Evolutionary conservation across 1,140 invertebrate genomes (phyloP), one percentile per base, ranked within the genome.

Genomic region (Ceratina japonica): DNA sequence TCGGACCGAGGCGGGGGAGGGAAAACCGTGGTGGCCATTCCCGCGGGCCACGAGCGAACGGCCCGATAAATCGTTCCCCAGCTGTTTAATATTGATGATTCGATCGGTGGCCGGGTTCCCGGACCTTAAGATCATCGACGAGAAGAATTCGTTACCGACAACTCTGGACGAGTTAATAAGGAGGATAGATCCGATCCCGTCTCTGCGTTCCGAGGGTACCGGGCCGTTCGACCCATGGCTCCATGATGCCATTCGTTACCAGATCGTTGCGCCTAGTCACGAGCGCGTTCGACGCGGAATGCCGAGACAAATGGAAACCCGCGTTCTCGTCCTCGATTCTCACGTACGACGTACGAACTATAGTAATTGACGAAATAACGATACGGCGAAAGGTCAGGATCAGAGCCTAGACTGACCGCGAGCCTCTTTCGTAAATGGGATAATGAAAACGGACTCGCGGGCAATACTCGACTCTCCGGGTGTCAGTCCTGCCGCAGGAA

Each of bases 231-330:
- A 66, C 49, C 59, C 27, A n/a, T n/a, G 49, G 44, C 49, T 51
- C n/a, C n/a, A n/a, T 56, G 27, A 12, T 59, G 75, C 75, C 37
- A 72, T 72, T 78, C 56, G 49, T 72, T 72, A 72, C 68, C 22
- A 72, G 64, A 78, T 78, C 75, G 49, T 78, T 72, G 68, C 63
- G 69, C 20, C 59, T 49, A 56, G 75, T 78, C 75, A 78, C 75
- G 75, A 77, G 56, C 3, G 15, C 24, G 44, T 10, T 44, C 37
- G 54, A 24, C 49, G 22, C 63, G 64, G 64, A 61, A 61, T n/a
- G 58, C 66, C 59, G 54, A 72, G 75, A 78, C 59, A 72, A 78
- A 72, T 78, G 75, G 75, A 77, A 78, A 78, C 52, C 31, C 69
- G 68, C 63, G 58, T 58, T 61, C 70, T 61, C 20, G 13, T 7